A percentile compares a stretch with the other conserved stretches of the same genome.
Conservation (phyloP, 2,113 vertebrate genomes). For the Sitta europaea region DNA sequence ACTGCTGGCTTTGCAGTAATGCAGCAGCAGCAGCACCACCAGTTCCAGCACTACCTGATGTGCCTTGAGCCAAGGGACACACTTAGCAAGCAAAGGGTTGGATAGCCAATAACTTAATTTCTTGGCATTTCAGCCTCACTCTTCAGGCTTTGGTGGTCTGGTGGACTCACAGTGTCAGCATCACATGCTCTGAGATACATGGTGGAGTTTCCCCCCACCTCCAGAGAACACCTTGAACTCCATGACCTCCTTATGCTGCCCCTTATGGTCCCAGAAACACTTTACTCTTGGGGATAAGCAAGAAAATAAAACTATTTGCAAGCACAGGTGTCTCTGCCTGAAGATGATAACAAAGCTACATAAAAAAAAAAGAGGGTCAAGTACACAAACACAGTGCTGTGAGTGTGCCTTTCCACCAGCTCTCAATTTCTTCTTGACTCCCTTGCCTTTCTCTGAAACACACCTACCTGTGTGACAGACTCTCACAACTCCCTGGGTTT, state of each 20-base stretch:
- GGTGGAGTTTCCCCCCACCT: not conserved
- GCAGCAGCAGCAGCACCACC: not conserved
- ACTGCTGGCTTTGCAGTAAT: not conserved
- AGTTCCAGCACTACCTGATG: not conserved
- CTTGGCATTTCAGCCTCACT: not conserved
- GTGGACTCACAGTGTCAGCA: not conserved
- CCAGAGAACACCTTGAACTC: not conserved
- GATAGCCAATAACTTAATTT: not conserved
- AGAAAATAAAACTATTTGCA: not conserved
- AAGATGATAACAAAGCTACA: not conserved
- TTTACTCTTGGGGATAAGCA: not conserved
- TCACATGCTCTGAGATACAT: fast-evolving
- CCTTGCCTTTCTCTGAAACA: not conserved
- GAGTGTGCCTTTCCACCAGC: not conserved
- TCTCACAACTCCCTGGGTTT: not conserved
- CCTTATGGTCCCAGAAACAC: not conserved
- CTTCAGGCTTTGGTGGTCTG: not conserved
- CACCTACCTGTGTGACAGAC: not conserved
- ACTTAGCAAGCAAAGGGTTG: not conserved
- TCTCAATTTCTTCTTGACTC: not conserved
- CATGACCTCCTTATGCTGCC: not conserved
- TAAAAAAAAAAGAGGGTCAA: not conserved
- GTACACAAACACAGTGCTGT: not conserved
- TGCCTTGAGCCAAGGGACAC: not conserved
- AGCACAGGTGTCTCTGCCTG: not conserved